These are phyloP conservation scores for Corella eumyota DNA, from an alignment of 23 tunicate genomes.

Conservation along the genomic window DNA sequence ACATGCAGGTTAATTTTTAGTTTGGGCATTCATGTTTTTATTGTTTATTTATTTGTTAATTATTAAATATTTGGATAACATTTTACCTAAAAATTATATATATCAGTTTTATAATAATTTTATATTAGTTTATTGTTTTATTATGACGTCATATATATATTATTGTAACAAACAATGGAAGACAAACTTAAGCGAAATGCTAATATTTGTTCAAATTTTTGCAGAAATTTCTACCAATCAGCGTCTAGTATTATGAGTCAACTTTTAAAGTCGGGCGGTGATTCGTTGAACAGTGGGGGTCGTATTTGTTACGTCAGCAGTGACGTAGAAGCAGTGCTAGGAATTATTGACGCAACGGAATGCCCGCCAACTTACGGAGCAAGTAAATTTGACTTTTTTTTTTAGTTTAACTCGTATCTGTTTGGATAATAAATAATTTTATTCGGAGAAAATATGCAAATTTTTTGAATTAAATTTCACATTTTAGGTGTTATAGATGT, in stretches of 20 bases:
- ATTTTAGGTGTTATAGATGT: constrained; percentile 77
- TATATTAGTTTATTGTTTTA: no score
- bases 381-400: constrained; percentile 14
- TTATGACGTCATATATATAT: no score
- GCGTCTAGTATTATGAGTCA: constrained; percentile 6
- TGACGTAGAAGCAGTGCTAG: constrained; percentile 61
- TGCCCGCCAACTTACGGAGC: constrained; percentile 90
- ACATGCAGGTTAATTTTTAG: constrained; percentile 35
- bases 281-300: constrained; percentile 23
- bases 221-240: constrained; percentile 36
- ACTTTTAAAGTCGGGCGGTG: constrained; percentile 27
- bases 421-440: background rate
- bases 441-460: background rate
- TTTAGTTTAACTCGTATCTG: background rate
- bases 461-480: no score
- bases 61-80: no score
- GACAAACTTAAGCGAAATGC: background rate
- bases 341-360: constrained; percentile 82
- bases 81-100: no score
- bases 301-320: constrained; percentile 51
- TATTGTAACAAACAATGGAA: background rate
- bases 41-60: no score
- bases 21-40: no score
- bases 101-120: no score
- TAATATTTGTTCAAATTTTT: no score